phyloP scores from a whole-genome alignment of 2,797 vertebrate genomes.

The Phaenicophaeus curvirostris region DNA sequence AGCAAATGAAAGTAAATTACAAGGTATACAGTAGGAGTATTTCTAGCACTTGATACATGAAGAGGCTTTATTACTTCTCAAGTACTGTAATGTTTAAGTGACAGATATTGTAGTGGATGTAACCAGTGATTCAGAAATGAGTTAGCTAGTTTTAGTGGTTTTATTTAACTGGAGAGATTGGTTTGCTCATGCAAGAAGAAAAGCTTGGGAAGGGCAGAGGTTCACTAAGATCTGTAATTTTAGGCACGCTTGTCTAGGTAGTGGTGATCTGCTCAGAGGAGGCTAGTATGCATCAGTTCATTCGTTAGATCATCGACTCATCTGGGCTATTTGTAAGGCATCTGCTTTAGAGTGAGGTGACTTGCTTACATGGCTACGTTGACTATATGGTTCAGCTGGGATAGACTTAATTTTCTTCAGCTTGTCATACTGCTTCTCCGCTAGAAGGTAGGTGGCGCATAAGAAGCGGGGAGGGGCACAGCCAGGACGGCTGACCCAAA shows the following conservation, averaged over 20 bases:
- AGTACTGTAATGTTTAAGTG: background rate
- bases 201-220: background rate
- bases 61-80: background rate
- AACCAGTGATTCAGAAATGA: background rate
- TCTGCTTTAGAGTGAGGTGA: background rate
- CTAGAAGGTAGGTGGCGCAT: too few species aligned
- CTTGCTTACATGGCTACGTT: fast-evolving
- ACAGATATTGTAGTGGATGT: background rate
- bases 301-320: background rate
- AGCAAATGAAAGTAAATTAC: background rate
- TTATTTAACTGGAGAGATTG: background rate
- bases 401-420: too few species aligned
- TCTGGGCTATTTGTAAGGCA: fast-evolving
- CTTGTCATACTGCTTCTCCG: too few species aligned
- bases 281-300: background rate
- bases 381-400: background rate
- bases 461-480: too few species aligned
- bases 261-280: background rate
- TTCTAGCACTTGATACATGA: background rate
- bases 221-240: background rate
- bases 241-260: background rate
- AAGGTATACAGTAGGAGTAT: background rate
- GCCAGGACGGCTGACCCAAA: too few species aligned
- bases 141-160: background rate
- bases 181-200: background rate